These are phyloP conservation scores for Tetrax tetrax DNA, from an alignment of 2,113 vertebrate species.

Conservation along the genomic window DNA sequence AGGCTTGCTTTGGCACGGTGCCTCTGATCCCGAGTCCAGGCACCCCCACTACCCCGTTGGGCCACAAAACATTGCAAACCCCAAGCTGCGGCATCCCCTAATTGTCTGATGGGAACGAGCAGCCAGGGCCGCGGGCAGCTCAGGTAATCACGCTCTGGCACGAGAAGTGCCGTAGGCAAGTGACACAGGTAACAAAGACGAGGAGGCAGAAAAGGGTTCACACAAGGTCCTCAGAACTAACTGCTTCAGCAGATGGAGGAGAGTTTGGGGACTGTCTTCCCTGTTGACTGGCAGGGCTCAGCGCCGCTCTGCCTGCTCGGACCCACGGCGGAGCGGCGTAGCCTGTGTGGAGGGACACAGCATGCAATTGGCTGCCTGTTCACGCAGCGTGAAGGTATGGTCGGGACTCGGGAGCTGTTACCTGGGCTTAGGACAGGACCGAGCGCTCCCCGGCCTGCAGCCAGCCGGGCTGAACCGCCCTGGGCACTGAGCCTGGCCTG, in stretches of 20 bases:
- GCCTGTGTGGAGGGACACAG: rapidly evolving
- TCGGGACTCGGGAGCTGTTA: no score
- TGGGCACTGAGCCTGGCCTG: not conserved
- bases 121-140: rapidly evolving
- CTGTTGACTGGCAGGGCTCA: not conserved
- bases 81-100: not conserved
- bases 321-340: rapidly evolving
- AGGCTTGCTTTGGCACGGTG: rapidly evolving
- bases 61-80: not conserved
- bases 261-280: not conserved
- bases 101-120: not conserved
- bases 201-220: not conserved
- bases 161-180: not conserved
- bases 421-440: rapidly evolving
- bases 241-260: not conserved
- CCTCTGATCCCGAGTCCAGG: not conserved
- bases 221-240: not conserved
- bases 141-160: not conserved
- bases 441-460: not conserved
- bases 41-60: rapidly evolving
- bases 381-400: not conserved
- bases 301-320: not conserved
- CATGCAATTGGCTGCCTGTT: rapidly evolving
- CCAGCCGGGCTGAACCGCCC: rapidly evolving
- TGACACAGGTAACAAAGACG: not conserved